Percentiles rank a stretch among this genome's conserved stretches.
phyloP scores from a whole-genome alignment of 2,888 invertebrate species.

The Pollenia labialis region DNA sequence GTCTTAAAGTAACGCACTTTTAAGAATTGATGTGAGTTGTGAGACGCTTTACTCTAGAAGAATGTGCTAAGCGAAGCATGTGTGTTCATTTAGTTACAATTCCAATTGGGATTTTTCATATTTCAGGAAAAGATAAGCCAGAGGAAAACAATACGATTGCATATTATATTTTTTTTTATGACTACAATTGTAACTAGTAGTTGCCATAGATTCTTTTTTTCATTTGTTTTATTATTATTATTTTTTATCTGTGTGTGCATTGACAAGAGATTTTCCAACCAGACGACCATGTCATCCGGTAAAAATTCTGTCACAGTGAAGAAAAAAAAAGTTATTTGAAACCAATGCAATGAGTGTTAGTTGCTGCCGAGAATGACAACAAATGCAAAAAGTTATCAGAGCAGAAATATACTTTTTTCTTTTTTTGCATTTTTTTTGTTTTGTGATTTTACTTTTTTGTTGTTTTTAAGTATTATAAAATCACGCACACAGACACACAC shows the following conservation, averaged over 20 bases:
- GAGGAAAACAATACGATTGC: constrained; percentile 63
- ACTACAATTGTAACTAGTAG: constrained; percentile 24
- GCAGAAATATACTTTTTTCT: constrained; percentile 71
- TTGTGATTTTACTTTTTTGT: constrained; percentile 2
- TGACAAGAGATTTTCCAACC: constrained; percentile 74
- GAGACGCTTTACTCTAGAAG: background rate
- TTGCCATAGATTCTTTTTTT: constrained; percentile 29
- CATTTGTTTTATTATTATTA: constrained; percentile 33
- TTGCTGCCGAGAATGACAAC: constrained; percentile 71
- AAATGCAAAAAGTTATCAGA: constrained; percentile 74
- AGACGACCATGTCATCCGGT: constrained; percentile 73
- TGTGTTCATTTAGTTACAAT: background rate
- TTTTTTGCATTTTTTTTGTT: constrained; percentile 4
- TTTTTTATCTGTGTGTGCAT: constrained; percentile 40
- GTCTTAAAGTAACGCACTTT: background rate
- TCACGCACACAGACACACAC: background rate
- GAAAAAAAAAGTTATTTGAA: constrained; percentile 41
- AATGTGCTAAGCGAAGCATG: constrained; percentile 19
- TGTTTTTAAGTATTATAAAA: constrained; percentile 11
- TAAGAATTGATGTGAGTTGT: constrained; percentile 1
- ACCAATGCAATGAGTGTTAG: constrained; percentile 51
- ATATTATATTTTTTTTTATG: constrained; percentile 56
- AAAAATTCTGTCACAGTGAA: constrained; percentile 59
- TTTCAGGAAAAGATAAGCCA: constrained; percentile 55
- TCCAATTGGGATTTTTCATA: constrained; percentile 46